Base-by-base conservation (phyloP, 2,888 invertebrate genomes). In the Eupithecia pulchellata region DNA sequence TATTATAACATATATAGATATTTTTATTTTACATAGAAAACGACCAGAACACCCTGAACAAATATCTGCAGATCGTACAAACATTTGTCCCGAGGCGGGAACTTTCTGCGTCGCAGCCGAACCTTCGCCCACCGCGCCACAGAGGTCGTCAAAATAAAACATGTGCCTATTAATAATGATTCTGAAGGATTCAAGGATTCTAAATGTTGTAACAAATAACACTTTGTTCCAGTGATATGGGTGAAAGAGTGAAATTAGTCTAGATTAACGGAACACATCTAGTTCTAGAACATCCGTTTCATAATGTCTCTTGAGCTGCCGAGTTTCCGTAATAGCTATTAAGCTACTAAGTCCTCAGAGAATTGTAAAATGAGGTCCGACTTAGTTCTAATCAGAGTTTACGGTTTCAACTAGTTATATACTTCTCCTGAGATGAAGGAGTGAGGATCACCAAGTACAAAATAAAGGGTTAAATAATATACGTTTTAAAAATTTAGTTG, bases 301-400 rank as follows among this genome's bases (percentile, higher is more conserved):
- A 60, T 30, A 60, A 60, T 8, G 32, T 32, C 58, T 17, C 27
- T 27, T 3, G 32, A 32, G 34, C 52, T 20, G 30, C 57, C 58
- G 58, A 52, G 30, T 29, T 60, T 60, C 30, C 27, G n/a, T n/a
- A 32, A 30, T 60, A 60, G 32, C 58, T 60, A 32, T 32, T 60
- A 60, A 60, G 58, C 58, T 60, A 52, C 52, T 25, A 60, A 30
- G 30, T 32, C 58, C 58, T 30, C n/a, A 32, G 58, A 32, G 58
- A 32, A 60, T 60, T 60, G 58, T 32, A 32, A 60, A 60, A 60
- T 32, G 58, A 60, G 32, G 30, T n/a, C 32, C n/a, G 20, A 30
- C 32, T 60, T 30, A 60, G 32, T 32, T 60, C 58, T 60, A 29
- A 60, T 60, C 32, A 60, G 58, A 52, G 25, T 57, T 29, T 57